phyloP scores from a whole-genome alignment of 2,888 invertebrate species.

The Dugesia japonica region DNA sequence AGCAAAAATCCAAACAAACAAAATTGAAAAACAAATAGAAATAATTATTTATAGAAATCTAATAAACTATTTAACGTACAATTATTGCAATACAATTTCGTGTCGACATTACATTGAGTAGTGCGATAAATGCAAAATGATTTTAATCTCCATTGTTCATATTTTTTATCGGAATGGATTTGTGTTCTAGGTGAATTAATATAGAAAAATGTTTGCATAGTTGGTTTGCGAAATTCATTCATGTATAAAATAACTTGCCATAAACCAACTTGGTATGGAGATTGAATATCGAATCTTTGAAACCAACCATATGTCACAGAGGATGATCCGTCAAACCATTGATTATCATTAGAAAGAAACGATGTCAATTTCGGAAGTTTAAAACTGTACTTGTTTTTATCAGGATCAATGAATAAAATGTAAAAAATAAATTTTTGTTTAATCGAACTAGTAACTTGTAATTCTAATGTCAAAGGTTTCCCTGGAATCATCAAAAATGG shows the following conservation, averaged over 20 bases:
- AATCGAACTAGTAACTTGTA: background rate
- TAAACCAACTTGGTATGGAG: background rate
- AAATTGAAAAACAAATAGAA: no score
- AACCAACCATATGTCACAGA: background rate
- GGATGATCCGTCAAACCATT: constrained; percentile 8
- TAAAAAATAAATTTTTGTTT: background rate
- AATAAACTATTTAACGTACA: no score
- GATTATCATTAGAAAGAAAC: background rate
- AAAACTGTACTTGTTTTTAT: background rate
- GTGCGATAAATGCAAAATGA: no score
- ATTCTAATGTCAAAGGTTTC: background rate
- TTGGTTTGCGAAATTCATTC: background rate
- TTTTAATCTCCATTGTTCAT: no score
- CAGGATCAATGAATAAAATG: background rate
- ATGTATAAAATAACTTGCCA: background rate
- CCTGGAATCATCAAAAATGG: background rate
- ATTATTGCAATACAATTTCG: no score
- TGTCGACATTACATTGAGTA: no score
- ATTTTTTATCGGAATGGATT: no score
- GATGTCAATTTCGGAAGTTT: background rate
- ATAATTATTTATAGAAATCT: no score
- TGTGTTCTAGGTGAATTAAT: no score
- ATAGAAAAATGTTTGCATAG: background rate
- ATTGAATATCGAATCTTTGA: background rate
- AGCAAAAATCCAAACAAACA: no score